Conservation (phyloP, 2,888 invertebrate species). For the Blomia tropicalis region DNA sequence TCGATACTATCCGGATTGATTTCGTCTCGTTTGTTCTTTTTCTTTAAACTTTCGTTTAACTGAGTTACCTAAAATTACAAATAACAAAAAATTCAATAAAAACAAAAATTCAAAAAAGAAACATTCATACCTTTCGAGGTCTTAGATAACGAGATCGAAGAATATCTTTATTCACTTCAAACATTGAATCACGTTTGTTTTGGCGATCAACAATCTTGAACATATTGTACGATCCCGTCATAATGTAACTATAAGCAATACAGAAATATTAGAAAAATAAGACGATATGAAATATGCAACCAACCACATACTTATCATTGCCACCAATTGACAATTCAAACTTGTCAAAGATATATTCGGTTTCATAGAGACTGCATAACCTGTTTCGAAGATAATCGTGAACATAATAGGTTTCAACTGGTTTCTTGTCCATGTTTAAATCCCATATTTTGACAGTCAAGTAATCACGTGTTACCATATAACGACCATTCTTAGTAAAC, state of each 20-base stretch:
- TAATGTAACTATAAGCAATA: conserved; percentile 51
- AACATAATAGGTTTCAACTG: conserved; percentile 89
- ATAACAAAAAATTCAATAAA: background rate
- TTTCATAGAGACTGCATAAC: conserved; percentile 94
- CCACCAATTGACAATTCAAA: conserved; percentile 99
- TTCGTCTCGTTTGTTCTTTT: conserved; percentile 89
- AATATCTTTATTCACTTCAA: conserved; percentile 88
- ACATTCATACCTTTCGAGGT: conserved; percentile 52
- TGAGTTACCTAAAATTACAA: conserved; percentile 18
- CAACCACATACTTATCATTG: conserved; percentile 56
- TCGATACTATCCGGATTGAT: conserved; percentile 95
- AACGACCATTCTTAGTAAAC: conserved; percentile 92
- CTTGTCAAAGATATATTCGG: conserved; percentile 99
- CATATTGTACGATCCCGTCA: conserved; percentile 99
- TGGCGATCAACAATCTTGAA: conserved; percentile 86
- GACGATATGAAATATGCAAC: background rate
- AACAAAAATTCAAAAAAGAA: background rate
- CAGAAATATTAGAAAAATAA: background rate
- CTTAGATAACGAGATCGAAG: conserved; percentile 60
- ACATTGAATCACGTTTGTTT: conserved; percentile 69
- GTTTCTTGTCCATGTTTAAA: conserved; percentile 93
- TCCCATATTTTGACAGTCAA: conserved; percentile 99
- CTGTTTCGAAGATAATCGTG: conserved; percentile 96
- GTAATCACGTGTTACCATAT: conserved; percentile 98
- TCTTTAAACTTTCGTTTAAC: background rate